A percentile compares a stretch with the other conserved stretches of the same genome.
Evolutionary conservation across 1,140 invertebrate genomes (phyloP).

Genomic region (Drosophila pachea): DNA sequence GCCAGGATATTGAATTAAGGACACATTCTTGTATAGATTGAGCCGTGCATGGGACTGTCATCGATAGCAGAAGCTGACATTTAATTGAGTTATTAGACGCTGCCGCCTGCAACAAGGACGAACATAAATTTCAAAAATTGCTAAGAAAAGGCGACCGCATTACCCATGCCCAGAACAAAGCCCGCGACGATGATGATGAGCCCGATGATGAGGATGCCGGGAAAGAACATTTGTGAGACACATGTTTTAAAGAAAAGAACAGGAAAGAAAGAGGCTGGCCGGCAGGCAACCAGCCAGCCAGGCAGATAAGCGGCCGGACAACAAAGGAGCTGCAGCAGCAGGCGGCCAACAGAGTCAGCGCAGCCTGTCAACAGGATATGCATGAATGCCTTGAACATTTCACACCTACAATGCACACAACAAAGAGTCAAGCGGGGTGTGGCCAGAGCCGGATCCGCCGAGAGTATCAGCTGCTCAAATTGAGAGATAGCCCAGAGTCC

Average conservation of each 20-base stretch:
- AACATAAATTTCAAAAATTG: slow-evolving; percentile 31
- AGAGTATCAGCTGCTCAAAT: slow-evolving; percentile 68
- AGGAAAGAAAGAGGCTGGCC: slow-evolving; percentile 19
- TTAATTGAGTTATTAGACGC: slow-evolving; percentile 74
- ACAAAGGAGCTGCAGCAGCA: slow-evolving; percentile 36
- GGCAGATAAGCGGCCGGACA: slow-evolving; percentile 16
- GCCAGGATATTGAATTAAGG: slow-evolving; percentile 74
- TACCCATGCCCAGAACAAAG: slow-evolving; percentile 30
- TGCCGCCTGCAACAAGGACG: slow-evolving; percentile 35
- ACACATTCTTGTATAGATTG: slow-evolving; percentile 67
- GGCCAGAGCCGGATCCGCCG: slow-evolving; percentile 28
- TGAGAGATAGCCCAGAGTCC: slow-evolving; percentile 52
- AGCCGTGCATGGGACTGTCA: slow-evolving; percentile 26
- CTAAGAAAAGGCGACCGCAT: slow-evolving; percentile 23
- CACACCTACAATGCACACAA: slow-evolving; percentile 70
- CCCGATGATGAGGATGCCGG: slow-evolving; percentile 32
- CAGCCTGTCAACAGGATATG: slow-evolving; percentile 72
- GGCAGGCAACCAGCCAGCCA: slow-evolving; percentile 18
- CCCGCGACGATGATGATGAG: not conserved
- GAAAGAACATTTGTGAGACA: slow-evolving; percentile 67
- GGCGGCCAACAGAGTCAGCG: slow-evolving; percentile 47
- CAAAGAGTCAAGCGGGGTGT: slow-evolving; percentile 41
- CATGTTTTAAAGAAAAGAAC: slow-evolving; percentile 57
- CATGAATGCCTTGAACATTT: slow-evolving; percentile 66
- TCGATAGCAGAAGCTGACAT: slow-evolving; percentile 53